Evolutionary conservation across 2,888 invertebrate species (phyloP).

Genomic region (Micoletzkya japonica): DNA sequence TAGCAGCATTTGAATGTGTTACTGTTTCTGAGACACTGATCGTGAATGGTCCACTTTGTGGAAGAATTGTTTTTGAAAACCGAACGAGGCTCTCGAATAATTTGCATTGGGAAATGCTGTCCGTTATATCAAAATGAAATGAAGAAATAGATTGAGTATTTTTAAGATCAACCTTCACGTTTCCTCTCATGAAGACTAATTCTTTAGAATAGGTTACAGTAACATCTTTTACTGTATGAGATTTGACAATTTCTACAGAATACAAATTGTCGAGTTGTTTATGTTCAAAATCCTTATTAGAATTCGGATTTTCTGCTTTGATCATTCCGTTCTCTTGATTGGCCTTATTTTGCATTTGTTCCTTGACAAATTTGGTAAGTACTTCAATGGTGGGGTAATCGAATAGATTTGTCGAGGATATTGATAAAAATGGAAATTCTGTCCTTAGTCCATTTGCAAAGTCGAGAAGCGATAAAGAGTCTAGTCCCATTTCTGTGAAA

Average conservation of each 20-base stretch:
- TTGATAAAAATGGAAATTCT: slow-evolving; percentile 35
- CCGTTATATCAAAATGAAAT: too few species aligned
- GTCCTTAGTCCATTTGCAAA: slow-evolving; percentile 50
- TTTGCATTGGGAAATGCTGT: too few species aligned
- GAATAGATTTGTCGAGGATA: slow-evolving; percentile 45
- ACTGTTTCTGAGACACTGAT: slow-evolving; percentile 2
- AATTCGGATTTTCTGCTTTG: slow-evolving; percentile 5
- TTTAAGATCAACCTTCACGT: too few species aligned
- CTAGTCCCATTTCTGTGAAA: slow-evolving; percentile 57
- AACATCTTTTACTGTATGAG: not conserved
- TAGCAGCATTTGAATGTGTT: slow-evolving; percentile 30
- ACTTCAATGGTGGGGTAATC: slow-evolving; percentile 34
- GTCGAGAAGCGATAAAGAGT: slow-evolving; percentile 54
- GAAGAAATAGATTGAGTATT: too few species aligned
- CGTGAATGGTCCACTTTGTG: slow-evolving; percentile 10
- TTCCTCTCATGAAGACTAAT: too few species aligned
- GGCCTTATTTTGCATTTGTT: too few species aligned
- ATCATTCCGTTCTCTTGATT: too few species aligned
- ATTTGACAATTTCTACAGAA: not conserved
- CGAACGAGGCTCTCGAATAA: too few species aligned
- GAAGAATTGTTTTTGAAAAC: not conserved
- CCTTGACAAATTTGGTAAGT: not conserved
- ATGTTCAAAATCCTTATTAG: not conserved
- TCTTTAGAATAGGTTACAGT: too few species aligned
- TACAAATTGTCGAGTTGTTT: not conserved